These are phyloP conservation scores for Seira ritae DNA, from an alignment of 2,888 invertebrate species.

Conservation along the genomic window DNA sequence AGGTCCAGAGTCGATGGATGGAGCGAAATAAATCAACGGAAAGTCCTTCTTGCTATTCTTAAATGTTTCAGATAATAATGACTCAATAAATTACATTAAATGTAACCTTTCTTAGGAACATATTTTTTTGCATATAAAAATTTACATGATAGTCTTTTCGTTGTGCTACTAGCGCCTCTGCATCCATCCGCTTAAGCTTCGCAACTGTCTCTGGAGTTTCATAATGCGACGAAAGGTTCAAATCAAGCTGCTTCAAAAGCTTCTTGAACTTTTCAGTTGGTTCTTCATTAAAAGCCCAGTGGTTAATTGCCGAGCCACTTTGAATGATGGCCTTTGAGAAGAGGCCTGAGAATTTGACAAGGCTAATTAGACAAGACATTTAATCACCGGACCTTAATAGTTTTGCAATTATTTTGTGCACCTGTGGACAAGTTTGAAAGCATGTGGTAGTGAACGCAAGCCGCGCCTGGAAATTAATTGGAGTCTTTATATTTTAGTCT, in stretches of 20 bases:
- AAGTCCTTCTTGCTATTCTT: conserved; percentile 35
- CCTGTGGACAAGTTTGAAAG: conserved; percentile 45
- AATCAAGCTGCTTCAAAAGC: conserved; percentile 53
- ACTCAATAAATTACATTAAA: too few species aligned
- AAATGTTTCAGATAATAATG: not conserved
- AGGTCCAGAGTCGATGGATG: conserved; percentile 56
- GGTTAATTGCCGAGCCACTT: conserved; percentile 44
- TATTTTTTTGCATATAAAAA: too few species aligned
- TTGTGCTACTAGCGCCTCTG: conserved; percentile 58
- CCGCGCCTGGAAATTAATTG: too few species aligned
- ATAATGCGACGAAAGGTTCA: conserved; percentile 36
- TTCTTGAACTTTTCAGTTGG: conserved; percentile 54
- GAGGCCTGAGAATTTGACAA: conserved; percentile 40
- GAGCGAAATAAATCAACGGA: conserved; percentile 61
- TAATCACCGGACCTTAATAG: too few species aligned
- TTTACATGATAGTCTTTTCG: conserved; percentile 45
- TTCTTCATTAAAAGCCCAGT: conserved; percentile 61
- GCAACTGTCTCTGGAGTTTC: conserved; percentile 51
- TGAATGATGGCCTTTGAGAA: conserved; percentile 62
- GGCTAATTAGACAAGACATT: too few species aligned
- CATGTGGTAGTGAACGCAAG: conserved; percentile 58
- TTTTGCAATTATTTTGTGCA: too few species aligned
- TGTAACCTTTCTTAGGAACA: too few species aligned
- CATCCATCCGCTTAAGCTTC: conserved; percentile 51
- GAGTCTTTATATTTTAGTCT: too few species aligned